A percentile compares a stretch with the other conserved stretches of the same genome.
phyloP scores from a whole-genome alignment of 2,888 invertebrate genomes.

The Dione juno region DNA sequence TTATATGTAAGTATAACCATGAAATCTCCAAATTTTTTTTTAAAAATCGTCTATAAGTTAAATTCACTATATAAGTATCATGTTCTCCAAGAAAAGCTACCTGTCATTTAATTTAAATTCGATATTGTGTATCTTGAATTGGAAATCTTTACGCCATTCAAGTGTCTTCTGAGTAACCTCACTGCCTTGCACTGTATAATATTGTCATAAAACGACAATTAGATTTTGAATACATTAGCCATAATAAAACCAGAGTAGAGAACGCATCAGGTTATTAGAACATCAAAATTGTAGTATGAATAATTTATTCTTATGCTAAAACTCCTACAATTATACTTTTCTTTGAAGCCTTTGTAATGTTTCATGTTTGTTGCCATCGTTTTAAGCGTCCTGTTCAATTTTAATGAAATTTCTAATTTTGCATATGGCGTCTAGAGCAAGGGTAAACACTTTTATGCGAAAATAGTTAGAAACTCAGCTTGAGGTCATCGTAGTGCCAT shows the following conservation, averaged over 20 bases:
- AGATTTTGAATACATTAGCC: conserved; percentile 38
- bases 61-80: not conserved
- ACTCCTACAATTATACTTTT: conserved; percentile 27
- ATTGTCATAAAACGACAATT: conserved; percentile 30
- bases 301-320: conserved; percentile 33
- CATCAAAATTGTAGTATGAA: conserved; percentile 36
- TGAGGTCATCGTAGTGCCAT: not conserved
- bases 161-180: conserved; percentile 21
- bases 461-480: not conserved
- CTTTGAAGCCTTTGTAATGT: conserved; percentile 17
- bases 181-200: conserved; percentile 33
- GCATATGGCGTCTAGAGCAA: not conserved
- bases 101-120: conserved; percentile 3
- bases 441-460: not conserved
- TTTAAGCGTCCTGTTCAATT: conserved; percentile 7
- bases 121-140: conserved; percentile 4
- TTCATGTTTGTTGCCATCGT: conserved; percentile 12
- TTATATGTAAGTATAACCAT: not conserved
- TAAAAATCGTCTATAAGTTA: not conserved
- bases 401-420: conserved; percentile 16
- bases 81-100: not conserved
- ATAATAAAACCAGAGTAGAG: conserved; percentile 29
- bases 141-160: conserved; percentile 9
- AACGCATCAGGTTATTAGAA: conserved; percentile 36
- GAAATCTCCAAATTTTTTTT: not conserved